phyloP scores from a whole-genome alignment of 2,888 invertebrate genomes.

The Galerucella pusilla region DNA sequence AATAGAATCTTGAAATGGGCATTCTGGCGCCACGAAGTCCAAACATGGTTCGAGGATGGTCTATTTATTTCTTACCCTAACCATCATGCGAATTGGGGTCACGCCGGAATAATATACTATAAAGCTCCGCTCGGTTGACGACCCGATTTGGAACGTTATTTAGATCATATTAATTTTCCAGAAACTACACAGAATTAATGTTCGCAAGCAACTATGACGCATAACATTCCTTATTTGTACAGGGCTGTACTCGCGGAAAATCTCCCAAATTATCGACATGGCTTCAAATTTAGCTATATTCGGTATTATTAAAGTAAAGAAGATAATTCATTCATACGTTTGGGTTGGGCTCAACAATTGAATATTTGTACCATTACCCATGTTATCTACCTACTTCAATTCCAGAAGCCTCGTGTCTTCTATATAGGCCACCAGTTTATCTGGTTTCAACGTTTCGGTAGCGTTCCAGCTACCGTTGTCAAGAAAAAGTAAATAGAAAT shows the following conservation, averaged over 20 bases:
- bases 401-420: too few relatives aligned
- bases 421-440: too few relatives aligned
- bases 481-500: too few relatives aligned
- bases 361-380: too few relatives aligned
- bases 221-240: neutral
- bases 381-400: too few relatives aligned
- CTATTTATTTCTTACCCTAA: neutral
- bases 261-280: neutral
- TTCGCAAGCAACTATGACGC: too few relatives aligned
- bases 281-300: too few relatives aligned
- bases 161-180: neutral
- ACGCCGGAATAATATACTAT: neutral
- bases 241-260: neutral
- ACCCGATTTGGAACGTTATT: neutral
- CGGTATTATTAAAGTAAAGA: too few relatives aligned
- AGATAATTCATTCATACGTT: too few relatives aligned
- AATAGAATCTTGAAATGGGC: slow-evolving; percentile 8
- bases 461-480: too few relatives aligned
- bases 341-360: too few relatives aligned
- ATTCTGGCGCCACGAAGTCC: slow-evolving; percentile 17
- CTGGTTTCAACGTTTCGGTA: too few relatives aligned
- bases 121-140: neutral
- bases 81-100: slow-evolving; percentile 1
- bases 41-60: neutral
- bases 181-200: neutral